Base-by-base conservation (phyloP, 2,888 invertebrate genomes). In the Lasius fuliginosus region DNA sequence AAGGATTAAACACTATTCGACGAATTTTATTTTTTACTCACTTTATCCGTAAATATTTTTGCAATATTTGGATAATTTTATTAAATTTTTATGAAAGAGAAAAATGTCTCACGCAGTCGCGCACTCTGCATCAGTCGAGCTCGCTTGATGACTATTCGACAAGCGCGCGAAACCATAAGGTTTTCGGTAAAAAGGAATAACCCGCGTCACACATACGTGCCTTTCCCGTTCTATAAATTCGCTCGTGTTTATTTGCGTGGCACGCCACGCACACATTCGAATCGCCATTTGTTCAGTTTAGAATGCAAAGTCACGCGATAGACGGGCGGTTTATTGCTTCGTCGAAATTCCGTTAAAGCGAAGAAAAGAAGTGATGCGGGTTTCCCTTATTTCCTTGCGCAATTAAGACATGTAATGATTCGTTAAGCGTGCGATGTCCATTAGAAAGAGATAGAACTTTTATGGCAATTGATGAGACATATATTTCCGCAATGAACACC, bases 191-290 rank as follows among this genome's bases (percentile, higher is more conserved):
- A 69, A 83, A 84, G 82, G 79, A 86, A 83, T 76, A 62, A 82
- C n/a, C 68, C n/a, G 58, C 58, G 15, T 6, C 69, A 33, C 56
- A 74, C 23, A 58, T 68, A 79, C 73, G 75, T 60, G 73, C 18
- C 56, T 86, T 87, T 86, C 67, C 74, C 79, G 88, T 90, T 89
- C 91, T 91, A 91, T 89, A 90, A 91, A 91, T 91, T 91, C 85
- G 84, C 58, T 68, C 46, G 60, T 90, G 91, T 91, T 91, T 91
- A 91, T 91, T 91, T 91, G 85, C 73, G 76, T 68, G 75, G 56
- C 82, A 46, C 46, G 33, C 77, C 67, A 60, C 64, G 64, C 64
- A 71, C 67, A 79, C 85, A 65, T 74, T 67, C 46, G 53, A 46
- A 56, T 68, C 18, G 49, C 27, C 79, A 12, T 64, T 76, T 56